Evolutionary conservation across 2,797 vertebrate species (phyloP), one percentile per base, ranked within the genome.

Genomic region (Thunnus albacares): DNA sequence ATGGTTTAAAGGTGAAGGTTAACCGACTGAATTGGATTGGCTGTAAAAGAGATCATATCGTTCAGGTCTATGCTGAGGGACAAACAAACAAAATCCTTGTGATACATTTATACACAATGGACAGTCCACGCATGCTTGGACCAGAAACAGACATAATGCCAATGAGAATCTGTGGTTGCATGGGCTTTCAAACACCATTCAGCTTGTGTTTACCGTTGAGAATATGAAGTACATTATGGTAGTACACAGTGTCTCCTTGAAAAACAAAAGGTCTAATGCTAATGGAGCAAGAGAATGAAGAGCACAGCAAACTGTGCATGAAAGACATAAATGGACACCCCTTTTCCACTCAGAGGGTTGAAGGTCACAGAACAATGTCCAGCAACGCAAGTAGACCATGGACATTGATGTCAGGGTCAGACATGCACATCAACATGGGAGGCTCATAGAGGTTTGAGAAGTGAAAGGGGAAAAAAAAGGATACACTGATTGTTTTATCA

Each of bases 1-100:
- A 79, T 18, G 47, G 33, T 77, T 82, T 79, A 35, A 67, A 68
- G 68, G 77, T 75, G 57, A 59, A 63, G 72, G 75, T 77, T 64
- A 76, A 66, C 35, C 41, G 43, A 9, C 6, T 62, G 45, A 76
- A 71, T 4, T 75, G 63, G 38, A 74, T 6, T 65, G 24, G 66
- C 70, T 83, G 47, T 43, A 74, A 80, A 64, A 74, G 18, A 77
- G 55, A 66, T 17, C 3, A 43, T 75, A 75, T 4, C 28, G 18
- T 67, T 2, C 35, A 24, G 51, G 47, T 79, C 56, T 45, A 30
- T 7, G 24, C 57, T 8, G 43, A 75, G 49, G 65, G 26, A 71
- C 55, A 61, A 71, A 82, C 17, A 72, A 79, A 74, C n/a, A 14
- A 8, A 59, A 58, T 49, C 60, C 30, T 58, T 24, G 12, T 62